Conservation (phyloP, 2,113 vertebrate species). For the Pantherophis guttatus region DNA sequence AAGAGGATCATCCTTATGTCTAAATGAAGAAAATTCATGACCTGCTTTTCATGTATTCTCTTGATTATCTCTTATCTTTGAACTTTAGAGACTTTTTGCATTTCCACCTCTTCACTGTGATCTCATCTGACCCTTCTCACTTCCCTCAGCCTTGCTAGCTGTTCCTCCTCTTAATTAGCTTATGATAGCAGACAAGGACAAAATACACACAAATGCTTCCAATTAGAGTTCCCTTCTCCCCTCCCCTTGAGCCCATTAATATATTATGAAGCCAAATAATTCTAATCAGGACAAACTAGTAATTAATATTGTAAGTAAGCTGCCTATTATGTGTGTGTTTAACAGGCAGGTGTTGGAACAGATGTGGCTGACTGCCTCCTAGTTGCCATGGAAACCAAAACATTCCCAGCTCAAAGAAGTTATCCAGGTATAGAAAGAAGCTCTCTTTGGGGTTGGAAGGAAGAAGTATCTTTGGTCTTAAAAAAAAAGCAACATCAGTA, state of each 20-base stretch:
- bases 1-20: background rate
- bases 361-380: conserved; percentile 6
- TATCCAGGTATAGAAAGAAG: conserved; percentile 17
- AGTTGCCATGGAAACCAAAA: background rate
- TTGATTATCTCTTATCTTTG: background rate
- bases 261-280: background rate
- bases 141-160: background rate
- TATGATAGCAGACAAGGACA: conserved; percentile 3
- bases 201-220: background rate
- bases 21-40: background rate
- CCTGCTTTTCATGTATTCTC: background rate
- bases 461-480: background rate
- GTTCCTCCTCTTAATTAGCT: conserved; percentile 18
- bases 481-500: background rate
- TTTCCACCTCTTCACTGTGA: background rate
- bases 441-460: background rate
- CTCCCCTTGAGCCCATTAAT: conserved; percentile 2
- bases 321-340: background rate
- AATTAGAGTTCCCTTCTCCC: background rate
- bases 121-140: background rate
- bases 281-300: conserved; percentile 12
- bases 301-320: conserved; percentile 24
- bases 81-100: background rate
- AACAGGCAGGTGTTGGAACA: background rate
- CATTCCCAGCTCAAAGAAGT: background rate